Conservation (phyloP, 2,888 invertebrate genomes). For the Hecatera dysodea region DNA sequence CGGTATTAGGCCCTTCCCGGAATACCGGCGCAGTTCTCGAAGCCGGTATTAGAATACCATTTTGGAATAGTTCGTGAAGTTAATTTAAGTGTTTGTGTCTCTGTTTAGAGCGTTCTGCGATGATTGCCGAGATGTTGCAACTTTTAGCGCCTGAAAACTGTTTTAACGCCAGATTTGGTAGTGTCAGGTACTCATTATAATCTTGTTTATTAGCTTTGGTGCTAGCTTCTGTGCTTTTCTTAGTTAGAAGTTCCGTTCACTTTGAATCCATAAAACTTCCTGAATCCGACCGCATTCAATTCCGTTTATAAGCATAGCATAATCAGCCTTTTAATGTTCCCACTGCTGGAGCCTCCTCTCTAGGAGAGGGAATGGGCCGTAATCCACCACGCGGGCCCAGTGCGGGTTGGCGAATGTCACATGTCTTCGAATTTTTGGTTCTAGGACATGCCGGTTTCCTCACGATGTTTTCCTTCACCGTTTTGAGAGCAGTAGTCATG, state of each 20-base stretch:
- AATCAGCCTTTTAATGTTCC: too few species aligned
- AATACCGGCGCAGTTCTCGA: conserved; percentile 64
- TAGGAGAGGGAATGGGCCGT: too few species aligned
- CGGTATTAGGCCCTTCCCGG: conserved; percentile 73
- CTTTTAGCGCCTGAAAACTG: background rate
- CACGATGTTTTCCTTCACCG: too few species aligned
- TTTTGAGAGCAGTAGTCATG: too few species aligned
- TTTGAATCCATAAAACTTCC: background rate
- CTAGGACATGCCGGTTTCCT: too few species aligned
- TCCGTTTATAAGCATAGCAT: too few species aligned
- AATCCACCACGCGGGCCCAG: too few species aligned
- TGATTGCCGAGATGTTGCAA: conserved; percentile 19
- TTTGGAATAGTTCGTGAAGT: conserved; percentile 51
- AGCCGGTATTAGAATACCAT: conserved; percentile 59
- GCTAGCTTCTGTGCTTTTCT: background rate
- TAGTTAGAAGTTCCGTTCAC: background rate
- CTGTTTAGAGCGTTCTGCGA: conserved; percentile 26
- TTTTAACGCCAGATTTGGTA: background rate
- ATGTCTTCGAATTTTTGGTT: too few species aligned
- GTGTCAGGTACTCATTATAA: background rate
- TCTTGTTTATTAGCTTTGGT: background rate
- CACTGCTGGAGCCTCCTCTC: too few species aligned
- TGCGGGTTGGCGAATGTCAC: too few species aligned
- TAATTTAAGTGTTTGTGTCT: conserved; percentile 49
- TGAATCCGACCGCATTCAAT: background rate